These are phyloP conservation scores for Pseudomugil gertrudae DNA, from an alignment of 2,797 vertebrate genomes.

Conservation along the genomic window DNA sequence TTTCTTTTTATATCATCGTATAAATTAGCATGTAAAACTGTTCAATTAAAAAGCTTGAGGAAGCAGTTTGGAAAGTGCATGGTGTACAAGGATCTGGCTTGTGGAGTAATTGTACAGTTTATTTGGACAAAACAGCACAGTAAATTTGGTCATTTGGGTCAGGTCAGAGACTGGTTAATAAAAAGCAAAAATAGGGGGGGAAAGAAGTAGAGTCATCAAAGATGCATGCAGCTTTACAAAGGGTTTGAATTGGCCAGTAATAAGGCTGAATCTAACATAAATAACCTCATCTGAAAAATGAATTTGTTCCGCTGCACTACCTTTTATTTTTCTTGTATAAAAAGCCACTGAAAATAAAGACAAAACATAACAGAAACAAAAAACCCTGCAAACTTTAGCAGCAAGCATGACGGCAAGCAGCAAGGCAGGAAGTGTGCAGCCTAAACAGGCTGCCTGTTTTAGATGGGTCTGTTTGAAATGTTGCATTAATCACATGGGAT, in stretches of 20 bases:
- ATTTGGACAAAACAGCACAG: background rate
- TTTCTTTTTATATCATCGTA: background rate
- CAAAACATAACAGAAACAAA: background rate
- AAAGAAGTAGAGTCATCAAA: slow-evolving; percentile 5
- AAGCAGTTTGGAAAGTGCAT: too few species aligned
- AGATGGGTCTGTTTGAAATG: too few species aligned
- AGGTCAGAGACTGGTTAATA: too few species aligned
- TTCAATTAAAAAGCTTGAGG: too few species aligned
- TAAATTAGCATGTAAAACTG: background rate
- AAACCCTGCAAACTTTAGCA: background rate
- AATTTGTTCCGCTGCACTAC: background rate
- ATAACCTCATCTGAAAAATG: slow-evolving; percentile 1
- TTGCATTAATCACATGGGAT: too few species aligned
- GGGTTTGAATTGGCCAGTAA: too few species aligned
- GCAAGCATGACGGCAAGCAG: too few species aligned
- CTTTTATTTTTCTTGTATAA: background rate
- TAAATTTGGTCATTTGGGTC: background rate
- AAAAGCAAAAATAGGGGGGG: background rate
- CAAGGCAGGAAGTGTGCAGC: too few species aligned
- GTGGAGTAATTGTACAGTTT: background rate
- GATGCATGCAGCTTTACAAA: background rate
- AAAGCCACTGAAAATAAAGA: background rate
- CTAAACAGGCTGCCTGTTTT: too few species aligned
- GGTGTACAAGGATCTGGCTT: background rate
- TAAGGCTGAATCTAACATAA: background rate